Percentiles rank a stretch among this genome's conserved stretches.
These are phyloP conservation scores for Uropsilus gracilis DNA, from an alignment of 2,113 vertebrate species.

Conservation along the genomic window DNA sequence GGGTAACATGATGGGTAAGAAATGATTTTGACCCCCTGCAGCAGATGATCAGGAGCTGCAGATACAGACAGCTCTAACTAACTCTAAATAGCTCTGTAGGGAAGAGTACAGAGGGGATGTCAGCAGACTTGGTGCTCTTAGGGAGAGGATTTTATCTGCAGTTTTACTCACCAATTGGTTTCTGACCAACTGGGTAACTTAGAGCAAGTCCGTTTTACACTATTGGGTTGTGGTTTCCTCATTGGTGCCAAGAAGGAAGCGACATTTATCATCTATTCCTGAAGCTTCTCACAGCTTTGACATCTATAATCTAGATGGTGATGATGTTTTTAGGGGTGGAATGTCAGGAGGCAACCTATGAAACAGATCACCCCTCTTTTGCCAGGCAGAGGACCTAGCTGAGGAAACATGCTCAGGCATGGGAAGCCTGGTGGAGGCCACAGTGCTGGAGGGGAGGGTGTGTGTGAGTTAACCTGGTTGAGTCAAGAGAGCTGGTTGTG, in stretches of 20 bases:
- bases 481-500: background rate
- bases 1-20: background rate
- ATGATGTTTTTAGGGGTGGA: background rate
- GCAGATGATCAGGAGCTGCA: background rate
- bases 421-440: background rate
- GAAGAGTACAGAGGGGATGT: background rate
- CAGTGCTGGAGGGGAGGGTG: rapidly evolving
- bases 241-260: background rate
- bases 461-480: rapidly evolving
- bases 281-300: background rate
- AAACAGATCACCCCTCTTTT: background rate
- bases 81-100: background rate
- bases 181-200: background rate
- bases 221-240: background rate
- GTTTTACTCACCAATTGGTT: background rate
- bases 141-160: background rate
- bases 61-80: background rate
- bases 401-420: rapidly evolving
- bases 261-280: background rate
- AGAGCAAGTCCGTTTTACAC: background rate
- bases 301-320: background rate
- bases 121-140: background rate
- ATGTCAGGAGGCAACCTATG: background rate
- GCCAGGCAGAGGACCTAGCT: background rate
- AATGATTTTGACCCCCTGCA: background rate